Conservation (phyloP, 1,140 invertebrate genomes). For the Babylonia areolata region DNA sequence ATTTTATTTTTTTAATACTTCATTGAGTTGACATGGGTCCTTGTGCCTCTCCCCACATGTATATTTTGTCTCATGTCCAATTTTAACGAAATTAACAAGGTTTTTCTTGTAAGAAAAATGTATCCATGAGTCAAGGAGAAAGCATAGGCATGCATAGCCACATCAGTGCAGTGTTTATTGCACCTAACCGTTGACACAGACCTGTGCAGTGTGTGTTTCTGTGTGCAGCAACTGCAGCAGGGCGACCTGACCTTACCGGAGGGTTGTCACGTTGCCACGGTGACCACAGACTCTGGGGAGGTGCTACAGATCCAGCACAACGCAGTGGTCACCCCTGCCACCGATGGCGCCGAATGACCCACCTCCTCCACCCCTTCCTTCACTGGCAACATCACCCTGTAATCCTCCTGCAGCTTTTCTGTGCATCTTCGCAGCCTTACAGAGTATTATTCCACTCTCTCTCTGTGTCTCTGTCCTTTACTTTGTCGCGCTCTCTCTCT, state of each 20-base stretch:
- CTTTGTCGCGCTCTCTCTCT: neutral
- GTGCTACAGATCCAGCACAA: constrained; percentile 61
- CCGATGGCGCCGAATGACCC: constrained; percentile 24
- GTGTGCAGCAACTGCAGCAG: constrained; percentile 56
- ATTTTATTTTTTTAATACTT: no score
- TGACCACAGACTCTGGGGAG: constrained; percentile 68
- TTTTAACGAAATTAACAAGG: no score
- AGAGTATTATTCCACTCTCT: neutral
- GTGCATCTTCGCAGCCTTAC: neutral
- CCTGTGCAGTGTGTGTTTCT: neutral
- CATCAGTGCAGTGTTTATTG: no score
- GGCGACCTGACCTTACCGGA: constrained; percentile 48
- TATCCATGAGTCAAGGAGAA: no score
- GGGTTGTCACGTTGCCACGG: constrained; percentile 61
- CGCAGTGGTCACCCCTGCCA: constrained; percentile 21
- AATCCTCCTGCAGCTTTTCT: neutral
- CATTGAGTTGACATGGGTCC: no score
- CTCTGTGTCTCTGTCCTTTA: neutral
- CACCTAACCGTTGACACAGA: no score
- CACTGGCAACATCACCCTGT: neutral
- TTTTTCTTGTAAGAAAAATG: no score
- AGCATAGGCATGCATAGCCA: no score
- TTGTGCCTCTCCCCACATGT: no score
- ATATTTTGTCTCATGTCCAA: no score
- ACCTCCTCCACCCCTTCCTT: neutral